Evolutionary conservation across 1,140 invertebrate genomes (phyloP).

Genomic region (Drosophila obscura): DNA sequence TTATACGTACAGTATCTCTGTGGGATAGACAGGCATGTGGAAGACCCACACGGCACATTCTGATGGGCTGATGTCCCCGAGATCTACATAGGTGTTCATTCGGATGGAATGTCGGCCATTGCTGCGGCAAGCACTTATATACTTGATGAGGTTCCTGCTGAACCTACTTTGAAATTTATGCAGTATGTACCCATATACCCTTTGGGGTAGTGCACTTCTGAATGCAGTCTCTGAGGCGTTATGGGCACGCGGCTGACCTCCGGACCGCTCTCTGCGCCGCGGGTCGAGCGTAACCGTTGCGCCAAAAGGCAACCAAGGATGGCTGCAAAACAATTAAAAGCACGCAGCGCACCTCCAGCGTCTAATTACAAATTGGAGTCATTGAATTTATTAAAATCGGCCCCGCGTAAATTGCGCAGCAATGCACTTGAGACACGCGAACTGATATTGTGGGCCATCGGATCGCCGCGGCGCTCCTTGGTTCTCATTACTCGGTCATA

Average conservation of each 20-base stretch:
- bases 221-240: slow-evolving; percentile 32
- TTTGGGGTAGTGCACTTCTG: not conserved
- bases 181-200: too few relatives aligned
- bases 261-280: slow-evolving; percentile 33
- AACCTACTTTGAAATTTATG: too few relatives aligned
- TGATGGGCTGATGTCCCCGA: not conserved
- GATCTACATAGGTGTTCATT: not conserved
- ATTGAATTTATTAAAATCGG: slow-evolving; percentile 82
- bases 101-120: too few relatives aligned
- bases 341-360: slow-evolving; percentile 78
- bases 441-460: slow-evolving; percentile 54
- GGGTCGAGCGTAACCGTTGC: slow-evolving; percentile 82
- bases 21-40: too few relatives aligned
- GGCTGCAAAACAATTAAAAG: slow-evolving; percentile 80
- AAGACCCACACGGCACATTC: not conserved
- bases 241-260: slow-evolving; percentile 64
- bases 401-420: slow-evolving; percentile 58
- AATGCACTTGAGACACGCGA: slow-evolving; percentile 74
- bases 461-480: slow-evolving; percentile 40
- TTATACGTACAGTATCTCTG: not conserved
- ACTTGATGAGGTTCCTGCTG: too few relatives aligned
- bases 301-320: slow-evolving; percentile 82
- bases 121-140: too few relatives aligned
- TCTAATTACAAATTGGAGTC: slow-evolving; percentile 82
- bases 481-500: slow-evolving; percentile 64